phyloP scores from a whole-genome alignment of 2,113 vertebrate species.

The Heterotilapia buettikoferi region DNA sequence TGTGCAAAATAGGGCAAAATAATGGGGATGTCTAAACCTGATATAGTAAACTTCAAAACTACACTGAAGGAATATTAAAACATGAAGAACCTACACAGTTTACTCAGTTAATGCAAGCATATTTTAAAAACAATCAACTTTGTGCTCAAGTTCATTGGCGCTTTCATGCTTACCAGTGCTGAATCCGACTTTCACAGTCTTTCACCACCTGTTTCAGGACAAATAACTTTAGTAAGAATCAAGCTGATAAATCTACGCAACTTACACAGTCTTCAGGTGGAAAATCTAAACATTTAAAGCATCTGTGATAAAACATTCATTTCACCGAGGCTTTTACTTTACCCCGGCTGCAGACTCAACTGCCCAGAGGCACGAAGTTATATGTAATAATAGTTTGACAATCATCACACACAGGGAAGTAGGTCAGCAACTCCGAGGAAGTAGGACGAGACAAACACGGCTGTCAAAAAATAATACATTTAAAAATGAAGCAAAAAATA shows the following conservation, averaged over 20 bases:
- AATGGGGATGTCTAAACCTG: accelerated
- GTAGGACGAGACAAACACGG: neutral
- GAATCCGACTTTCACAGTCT: constrained; percentile 87
- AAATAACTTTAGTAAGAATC: constrained; percentile 57
- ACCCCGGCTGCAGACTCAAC: neutral
- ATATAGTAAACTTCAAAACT: neutral
- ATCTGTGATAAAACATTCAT: neutral
- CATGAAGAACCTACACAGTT: accelerated
- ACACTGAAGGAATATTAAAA: neutral
- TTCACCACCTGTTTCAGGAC: constrained; percentile 93
- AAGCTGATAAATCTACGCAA: neutral
- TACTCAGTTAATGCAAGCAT: neutral
- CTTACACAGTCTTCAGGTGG: neutral
- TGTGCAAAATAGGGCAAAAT: neutral
- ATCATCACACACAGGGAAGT: neutral
- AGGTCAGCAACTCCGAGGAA: neutral
- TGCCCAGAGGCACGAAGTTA: neutral
- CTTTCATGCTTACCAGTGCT: constrained; percentile 85
- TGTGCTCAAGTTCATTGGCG: neutral
- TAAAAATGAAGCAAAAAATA: neutral
- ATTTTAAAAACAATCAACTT: neutral
- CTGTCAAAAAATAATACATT: neutral
- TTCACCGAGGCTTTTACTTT: neutral
- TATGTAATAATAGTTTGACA: neutral
- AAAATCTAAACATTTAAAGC: neutral